Base-by-base conservation (phyloP, 64 coral and sea anemone genomes). In the Stylophora pistillata region DNA sequence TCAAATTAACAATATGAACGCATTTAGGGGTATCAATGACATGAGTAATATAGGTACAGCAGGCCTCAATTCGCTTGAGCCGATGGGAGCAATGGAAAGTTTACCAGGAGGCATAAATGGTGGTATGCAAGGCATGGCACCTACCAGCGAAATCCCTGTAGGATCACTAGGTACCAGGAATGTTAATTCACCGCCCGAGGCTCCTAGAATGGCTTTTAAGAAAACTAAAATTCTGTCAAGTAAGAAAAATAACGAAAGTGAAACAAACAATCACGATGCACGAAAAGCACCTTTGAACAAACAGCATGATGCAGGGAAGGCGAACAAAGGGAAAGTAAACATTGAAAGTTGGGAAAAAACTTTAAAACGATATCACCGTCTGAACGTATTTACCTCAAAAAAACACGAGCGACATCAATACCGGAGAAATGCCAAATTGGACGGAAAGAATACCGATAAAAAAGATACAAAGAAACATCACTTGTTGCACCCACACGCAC, bases 141-240 rank as follows among this genome's bases (percentile, higher is more conserved):
- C 13, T 5, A 9, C 27, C 32, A 16, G 11, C 18, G 29, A 30
- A 53, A 3, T 65, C 53, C 81, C 17, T 54, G 54, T 77, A 31
- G 56, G 70, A 59, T 28, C 73, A 23, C 1, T 72, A 23, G 28
- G 66, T 16, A 60, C 29, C 54, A 65, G 30, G 20, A 64, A 78
- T 31, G 27, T 32, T 65, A 77, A 74, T 23, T 15, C 68, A 21
- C 62, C 62, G 0, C 3, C 62, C 26, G 58, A 47, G 30, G 59
- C 74, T 77, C 56, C 82, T 58, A 28, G 81, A 31, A 55, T 53
- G 29, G 80, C 86, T 14, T 91, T 97, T 4, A 97, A 97, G 82
- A 97, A 97, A 72, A 89, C 95, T 18, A 21, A 76, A 28, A 97
- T 97, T 71, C 69, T 76, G 4, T 63, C 53, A 25, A 9, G 31